These are phyloP conservation scores for Isurus oxyrinchus DNA, from an alignment of 2,113 vertebrate genomes.

Conservation along the genomic window DNA sequence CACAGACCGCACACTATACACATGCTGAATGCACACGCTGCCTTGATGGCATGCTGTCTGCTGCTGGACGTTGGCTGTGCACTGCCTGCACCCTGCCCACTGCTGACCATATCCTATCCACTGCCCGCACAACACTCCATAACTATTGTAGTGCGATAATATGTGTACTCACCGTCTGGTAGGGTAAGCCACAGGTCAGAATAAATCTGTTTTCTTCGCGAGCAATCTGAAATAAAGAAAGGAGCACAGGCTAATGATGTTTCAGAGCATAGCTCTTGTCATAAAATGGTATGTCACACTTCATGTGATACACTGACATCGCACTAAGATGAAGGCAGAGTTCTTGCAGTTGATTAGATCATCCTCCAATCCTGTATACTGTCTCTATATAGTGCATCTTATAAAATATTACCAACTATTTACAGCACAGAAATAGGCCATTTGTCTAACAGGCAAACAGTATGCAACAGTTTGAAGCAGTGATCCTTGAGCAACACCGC, in stretches of 20 bases:
- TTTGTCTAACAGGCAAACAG: no score
- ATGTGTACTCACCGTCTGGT: constrained; percentile 62
- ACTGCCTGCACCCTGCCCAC: no score
- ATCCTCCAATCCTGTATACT: background rate
- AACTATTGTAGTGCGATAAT: background rate
- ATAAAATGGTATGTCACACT: background rate
- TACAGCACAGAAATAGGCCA: background rate
- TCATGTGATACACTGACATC: background rate
- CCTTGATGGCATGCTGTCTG: background rate
- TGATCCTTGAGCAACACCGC: no score
- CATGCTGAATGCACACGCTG: background rate
- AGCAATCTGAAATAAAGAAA: constrained; percentile 61
- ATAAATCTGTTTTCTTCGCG: constrained; percentile 68
- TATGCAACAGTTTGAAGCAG: no score
- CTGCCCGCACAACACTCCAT: background rate
- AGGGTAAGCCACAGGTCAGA: constrained; percentile 74
- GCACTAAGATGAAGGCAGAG: background rate
- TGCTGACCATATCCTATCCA: background rate
- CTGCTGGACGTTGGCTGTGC: background rate
- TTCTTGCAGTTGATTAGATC: background rate
- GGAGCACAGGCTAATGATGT: constrained; percentile 14
- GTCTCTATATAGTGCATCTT: background rate
- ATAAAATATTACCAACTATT: background rate
- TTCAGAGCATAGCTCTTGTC: background rate
- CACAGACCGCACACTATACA: no score